Base-by-base conservation (phyloP, 2,113 vertebrate genomes). In the Chitala chitala region DNA sequence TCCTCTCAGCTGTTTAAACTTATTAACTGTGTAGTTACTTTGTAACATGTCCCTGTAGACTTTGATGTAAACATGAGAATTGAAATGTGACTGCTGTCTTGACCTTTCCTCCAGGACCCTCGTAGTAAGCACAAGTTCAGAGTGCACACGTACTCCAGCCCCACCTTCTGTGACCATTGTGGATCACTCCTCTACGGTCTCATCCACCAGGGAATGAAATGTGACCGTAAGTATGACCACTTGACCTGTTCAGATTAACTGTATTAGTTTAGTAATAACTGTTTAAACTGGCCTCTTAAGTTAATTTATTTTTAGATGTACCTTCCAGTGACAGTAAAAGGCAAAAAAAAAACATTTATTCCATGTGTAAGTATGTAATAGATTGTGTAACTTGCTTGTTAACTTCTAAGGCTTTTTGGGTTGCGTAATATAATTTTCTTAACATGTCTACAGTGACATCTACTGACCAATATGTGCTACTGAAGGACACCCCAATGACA, bases 121-220 rank as follows among this genome's bases (percentile, higher is more conserved):
- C 90, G 97, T 74, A 99, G 95, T 91, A 98, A 98, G 83, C 97
- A 99, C 89, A 96, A 92, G 83, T 99, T 99, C 64, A 96, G 90
- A 86, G 96, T 97, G 85, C 96, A 99, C 86, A 98, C 95, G 0
- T 99, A 98, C 82, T 98, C 96, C 87, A 98, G 96, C 82, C 97
- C 97, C 53, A 98, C 97, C 4, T 99, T 99, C 87, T 99, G 97
- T 5, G 97, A 99, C 87, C 97, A 99, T 89, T 98, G 97, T 1
- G 97, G 97, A 36, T 99, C 97, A 0, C 91, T 99, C 78, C 92
- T 99, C 6, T 98, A 99, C 0, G 97, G 97, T 44, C 94, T 98
- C 79, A 86, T 99, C 71, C 96, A 99, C 88, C 97, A 99, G 84
- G 97, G 97, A 42, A 99, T 99, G 97, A 98, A 96, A 83, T 98